A percentile compares a stretch with the other conserved stretches of the same genome.
Conservation (phyloP, 2,888 invertebrate genomes). For the Linyphia triangularis region DNA sequence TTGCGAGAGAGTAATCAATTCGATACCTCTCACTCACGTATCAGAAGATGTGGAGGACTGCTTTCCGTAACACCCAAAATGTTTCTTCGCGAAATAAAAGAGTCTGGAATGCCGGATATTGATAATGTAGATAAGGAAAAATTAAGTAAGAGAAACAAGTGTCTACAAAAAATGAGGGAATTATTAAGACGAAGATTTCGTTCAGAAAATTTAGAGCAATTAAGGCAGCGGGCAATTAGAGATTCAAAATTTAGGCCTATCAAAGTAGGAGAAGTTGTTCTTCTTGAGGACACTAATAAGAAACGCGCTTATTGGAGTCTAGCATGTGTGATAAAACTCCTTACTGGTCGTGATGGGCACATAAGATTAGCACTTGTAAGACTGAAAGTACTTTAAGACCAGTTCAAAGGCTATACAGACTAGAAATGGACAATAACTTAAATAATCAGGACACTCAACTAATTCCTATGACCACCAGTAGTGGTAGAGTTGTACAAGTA, state of each 20-base stretch:
- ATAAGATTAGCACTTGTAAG: conserved; percentile 12
- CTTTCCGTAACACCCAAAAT: neutral
- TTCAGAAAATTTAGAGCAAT: neutral
- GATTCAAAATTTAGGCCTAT: neutral
- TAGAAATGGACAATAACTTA: conserved; percentile 2
- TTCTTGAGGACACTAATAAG: neutral
- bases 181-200: neutral
- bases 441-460: no score
- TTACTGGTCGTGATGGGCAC: conserved; percentile 1
- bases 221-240: conserved; percentile 4
- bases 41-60: conserved; percentile 76
- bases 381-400: conserved; percentile 3
- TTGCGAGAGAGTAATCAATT: conserved; percentile 78
- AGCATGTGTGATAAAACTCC: neutral
- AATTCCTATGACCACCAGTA: neutral
- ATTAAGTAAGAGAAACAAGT: neutral
- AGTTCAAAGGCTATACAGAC: conserved; percentile 11
- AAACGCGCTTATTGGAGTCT: conserved; percentile 13
- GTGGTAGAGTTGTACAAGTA: neutral
- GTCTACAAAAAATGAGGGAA: neutral
- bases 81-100: conserved; percentile 5
- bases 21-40: conserved; percentile 78
- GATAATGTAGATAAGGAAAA: neutral
- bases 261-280: neutral
- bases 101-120: neutral